phyloP scores from a whole-genome alignment of 1,140 invertebrate species.

The Steinernema khuongi region DNA sequence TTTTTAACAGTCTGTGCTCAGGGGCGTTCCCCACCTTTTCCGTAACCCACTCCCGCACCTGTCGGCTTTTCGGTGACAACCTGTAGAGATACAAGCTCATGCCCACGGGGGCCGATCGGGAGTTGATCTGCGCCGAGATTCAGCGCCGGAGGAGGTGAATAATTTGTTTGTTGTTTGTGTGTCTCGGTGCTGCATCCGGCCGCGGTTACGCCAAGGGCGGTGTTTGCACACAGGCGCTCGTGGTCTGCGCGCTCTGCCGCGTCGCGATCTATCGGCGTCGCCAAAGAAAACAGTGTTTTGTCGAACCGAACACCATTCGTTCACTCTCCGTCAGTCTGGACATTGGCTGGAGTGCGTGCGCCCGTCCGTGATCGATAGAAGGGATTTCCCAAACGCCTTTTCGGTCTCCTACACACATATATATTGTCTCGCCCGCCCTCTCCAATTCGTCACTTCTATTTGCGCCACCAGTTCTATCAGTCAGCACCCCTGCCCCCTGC shows the following conservation, averaged over 20 bases:
- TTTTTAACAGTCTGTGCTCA: too few species aligned
- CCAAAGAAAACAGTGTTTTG: constrained; percentile 13
- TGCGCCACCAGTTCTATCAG: constrained; percentile 12
- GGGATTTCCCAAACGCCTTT: constrained; percentile 16
- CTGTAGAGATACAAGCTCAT: too few species aligned
- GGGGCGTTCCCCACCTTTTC: too few species aligned
- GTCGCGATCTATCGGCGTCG: constrained; percentile 14
- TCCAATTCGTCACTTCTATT: constrained; percentile 15
- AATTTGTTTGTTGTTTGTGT: constrained; percentile 17
- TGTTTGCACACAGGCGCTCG: constrained; percentile 2
- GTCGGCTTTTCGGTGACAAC: too few species aligned
- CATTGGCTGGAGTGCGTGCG: constrained; percentile 16
- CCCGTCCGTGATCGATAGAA: constrained; percentile 16
- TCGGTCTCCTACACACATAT: constrained; percentile 5
- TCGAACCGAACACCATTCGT: constrained; percentile 13
- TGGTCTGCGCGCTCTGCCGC: constrained; percentile 6
- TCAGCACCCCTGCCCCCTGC: neutral
- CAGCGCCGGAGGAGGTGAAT: too few species aligned
- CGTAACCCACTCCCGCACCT: too few species aligned
- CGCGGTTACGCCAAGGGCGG: neutral
- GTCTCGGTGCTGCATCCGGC: neutral
- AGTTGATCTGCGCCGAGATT: too few species aligned
- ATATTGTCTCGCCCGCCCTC: constrained; percentile 14
- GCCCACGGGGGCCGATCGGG: too few species aligned
- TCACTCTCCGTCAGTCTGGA: constrained; percentile 16